Evolutionary conservation across 2,888 invertebrate species (phyloP), one percentile per base, ranked within the genome.

Genomic region (Ischnus inquisitorius): DNA sequence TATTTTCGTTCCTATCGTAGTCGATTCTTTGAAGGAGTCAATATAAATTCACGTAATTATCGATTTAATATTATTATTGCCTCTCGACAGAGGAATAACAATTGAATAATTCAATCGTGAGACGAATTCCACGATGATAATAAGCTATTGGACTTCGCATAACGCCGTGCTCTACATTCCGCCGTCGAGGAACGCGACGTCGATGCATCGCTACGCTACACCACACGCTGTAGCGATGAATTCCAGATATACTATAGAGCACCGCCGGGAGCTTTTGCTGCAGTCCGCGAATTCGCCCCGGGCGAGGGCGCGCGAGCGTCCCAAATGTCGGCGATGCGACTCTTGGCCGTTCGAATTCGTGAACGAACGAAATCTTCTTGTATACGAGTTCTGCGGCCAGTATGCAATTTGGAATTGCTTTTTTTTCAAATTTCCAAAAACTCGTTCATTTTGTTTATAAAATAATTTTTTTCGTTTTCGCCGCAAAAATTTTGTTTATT

Each of bases 21-120:
- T 34, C 34, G n/a, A n/a, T n/a, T n/a, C 34, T 34, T 34, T 34
- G 34, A 34, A 34, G 5, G 34, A 4, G 5, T 0, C 5, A 3
- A 34, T 1, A 34, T 34, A 34, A 34, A 34, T 4, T 34, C 34
- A 4, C 34, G 8, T 34, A 34, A 34, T 22, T 4, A 0, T 34
- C 34, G 5, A 6, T 34, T 34, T 4, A 34, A 34, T 34, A 8
- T 34, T 34, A 34, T 34, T 34, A 6, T 34, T 34, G 34, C 34
- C 5, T 6, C 34, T 34, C 6, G 4, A 34, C 4, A 67, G 78
- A 48, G 77, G 82, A 82, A 78, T 78, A 82, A 82, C 78, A 82
- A 82, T 82, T 82, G 72, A 78, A 41, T 67, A 54, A 82, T 78
- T 78, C 72, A 19, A 65, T 78, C 82, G 51, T 41, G 67, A 34